Conservation (phyloP, 2,113 vertebrate genomes). For the Himantopus leucocephalus region DNA sequence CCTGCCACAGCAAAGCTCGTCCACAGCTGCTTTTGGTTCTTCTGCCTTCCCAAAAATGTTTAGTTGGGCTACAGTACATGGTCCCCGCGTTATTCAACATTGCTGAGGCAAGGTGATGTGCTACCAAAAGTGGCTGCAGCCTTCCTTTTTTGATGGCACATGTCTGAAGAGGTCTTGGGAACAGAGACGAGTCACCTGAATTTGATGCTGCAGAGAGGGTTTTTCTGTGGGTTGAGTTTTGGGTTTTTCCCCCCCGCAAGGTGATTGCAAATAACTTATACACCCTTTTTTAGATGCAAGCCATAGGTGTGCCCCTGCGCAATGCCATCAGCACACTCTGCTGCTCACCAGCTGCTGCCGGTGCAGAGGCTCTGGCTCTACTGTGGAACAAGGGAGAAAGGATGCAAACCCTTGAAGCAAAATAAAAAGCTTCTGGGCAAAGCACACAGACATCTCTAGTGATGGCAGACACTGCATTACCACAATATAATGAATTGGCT, state of each 20-base stretch:
- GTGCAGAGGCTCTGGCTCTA: not conserved
- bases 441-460: not conserved
- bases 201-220: not conserved
- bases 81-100: accelerated
- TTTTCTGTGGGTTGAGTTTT: not conserved
- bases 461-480: not conserved
- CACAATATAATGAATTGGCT: not conserved
- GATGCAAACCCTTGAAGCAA: not conserved
- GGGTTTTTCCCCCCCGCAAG: not conserved
- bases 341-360: not conserved
- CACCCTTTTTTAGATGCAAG: not conserved
- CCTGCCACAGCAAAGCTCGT: not conserved
- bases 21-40: not conserved
- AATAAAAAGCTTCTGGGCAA: not conserved
- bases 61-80: not conserved
- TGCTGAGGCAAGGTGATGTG: not conserved
- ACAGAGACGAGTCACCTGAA: not conserved
- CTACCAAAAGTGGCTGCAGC: not conserved
- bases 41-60: not conserved
- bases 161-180: not conserved
- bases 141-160: not conserved
- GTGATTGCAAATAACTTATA: not conserved
- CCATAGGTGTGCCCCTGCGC: not conserved
- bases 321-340: not conserved
- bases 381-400: not conserved